A percentile compares a stretch with the other conserved stretches of the same genome.
Evolutionary conservation across 1,140 invertebrate species (phyloP).

Genomic region (Gyrodactylus bullatarudis): DNA sequence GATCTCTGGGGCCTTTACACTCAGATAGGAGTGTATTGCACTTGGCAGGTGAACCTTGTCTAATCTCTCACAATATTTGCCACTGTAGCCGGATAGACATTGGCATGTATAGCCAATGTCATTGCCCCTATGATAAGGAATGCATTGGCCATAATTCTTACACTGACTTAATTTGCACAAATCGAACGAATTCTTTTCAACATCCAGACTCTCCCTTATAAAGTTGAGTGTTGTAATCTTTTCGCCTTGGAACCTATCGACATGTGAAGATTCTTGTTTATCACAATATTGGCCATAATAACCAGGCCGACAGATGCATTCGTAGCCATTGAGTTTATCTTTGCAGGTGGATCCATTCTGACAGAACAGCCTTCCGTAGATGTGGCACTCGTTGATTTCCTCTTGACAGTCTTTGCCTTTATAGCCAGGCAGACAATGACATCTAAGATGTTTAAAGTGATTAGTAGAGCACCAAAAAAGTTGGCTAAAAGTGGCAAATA

Average conservation of each 20-base stretch:
- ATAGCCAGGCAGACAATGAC: slow-evolving; percentile 31
- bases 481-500: no score
- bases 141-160: not conserved
- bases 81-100: not conserved
- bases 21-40: not conserved
- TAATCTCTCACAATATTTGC: not conserved
- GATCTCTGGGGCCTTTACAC: not conserved
- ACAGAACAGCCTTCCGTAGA: not conserved
- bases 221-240: not conserved
- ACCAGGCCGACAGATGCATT: not conserved
- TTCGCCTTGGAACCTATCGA: not conserved
- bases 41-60: not conserved
- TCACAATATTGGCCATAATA: not conserved
- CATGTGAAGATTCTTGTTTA: not conserved
- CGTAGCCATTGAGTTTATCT: not conserved
- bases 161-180: not conserved
- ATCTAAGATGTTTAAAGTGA: not conserved
- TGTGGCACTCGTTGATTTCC: not conserved
- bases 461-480: not conserved
- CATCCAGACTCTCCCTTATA: not conserved
- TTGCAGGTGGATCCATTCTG: not conserved
- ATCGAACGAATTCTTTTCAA: not conserved
- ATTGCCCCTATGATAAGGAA: not conserved
- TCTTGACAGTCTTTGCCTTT: slow-evolving; percentile 30
- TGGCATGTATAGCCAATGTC: not conserved